Conservation (phyloP, 2,113 vertebrate genomes). For the Syrmaticus mikado region DNA sequence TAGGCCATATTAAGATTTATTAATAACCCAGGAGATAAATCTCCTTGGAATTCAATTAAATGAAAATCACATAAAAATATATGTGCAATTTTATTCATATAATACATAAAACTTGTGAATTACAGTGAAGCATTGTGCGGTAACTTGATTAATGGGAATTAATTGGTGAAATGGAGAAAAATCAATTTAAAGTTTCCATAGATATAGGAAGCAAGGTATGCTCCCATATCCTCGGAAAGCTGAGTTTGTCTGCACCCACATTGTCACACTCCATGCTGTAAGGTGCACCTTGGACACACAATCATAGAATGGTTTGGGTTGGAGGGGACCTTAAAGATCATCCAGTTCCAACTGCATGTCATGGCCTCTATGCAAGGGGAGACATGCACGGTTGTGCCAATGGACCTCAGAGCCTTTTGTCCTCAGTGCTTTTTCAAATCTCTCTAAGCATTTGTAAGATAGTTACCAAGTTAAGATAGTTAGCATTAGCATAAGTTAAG, state of each 20-base stretch:
- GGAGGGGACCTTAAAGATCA: too few species aligned
- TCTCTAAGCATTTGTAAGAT: not conserved
- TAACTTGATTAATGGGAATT: constrained; percentile 69
- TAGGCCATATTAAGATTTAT: constrained; percentile 79
- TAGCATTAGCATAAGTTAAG: too few species aligned
- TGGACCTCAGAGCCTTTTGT: accelerated
- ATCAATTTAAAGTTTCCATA: constrained; percentile 52
- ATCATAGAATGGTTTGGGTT: too few species aligned
- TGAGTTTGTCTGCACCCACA: not conserved
- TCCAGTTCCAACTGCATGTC: not conserved
- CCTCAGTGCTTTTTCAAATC: not conserved
- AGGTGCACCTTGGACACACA: not conserved
- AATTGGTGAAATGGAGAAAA: constrained; percentile 60
- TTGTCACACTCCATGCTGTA: accelerated
- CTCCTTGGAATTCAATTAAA: constrained; percentile 78
- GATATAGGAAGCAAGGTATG: not conserved
- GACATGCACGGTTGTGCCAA: accelerated
- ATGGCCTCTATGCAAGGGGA: not conserved
- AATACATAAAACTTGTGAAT: constrained; percentile 70
- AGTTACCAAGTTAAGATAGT: too few species aligned
- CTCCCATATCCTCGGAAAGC: not conserved
- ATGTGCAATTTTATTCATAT: constrained; percentile 73
- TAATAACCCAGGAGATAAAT: constrained; percentile 78
- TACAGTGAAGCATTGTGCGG: constrained; percentile 48
- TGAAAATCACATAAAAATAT: constrained; percentile 76